These are phyloP conservation scores for Anguilla pacifica DNA, from an alignment of 2,797 vertebrate genomes.

Conservation along the genomic window DNA sequence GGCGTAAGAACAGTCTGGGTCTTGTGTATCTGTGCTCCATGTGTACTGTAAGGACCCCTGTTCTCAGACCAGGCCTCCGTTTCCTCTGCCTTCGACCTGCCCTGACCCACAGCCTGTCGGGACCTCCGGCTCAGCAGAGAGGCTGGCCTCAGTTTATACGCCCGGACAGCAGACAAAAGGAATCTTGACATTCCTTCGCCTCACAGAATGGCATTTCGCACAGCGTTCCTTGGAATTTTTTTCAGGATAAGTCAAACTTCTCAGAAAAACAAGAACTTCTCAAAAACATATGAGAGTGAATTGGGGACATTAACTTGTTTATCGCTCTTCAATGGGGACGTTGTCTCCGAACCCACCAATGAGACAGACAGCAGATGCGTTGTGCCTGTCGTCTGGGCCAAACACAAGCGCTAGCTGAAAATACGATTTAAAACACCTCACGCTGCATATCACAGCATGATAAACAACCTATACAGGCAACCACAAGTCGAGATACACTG, in stretches of 20 bases:
- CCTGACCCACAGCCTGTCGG: slow-evolving; percentile 48
- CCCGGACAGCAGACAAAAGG: slow-evolving; percentile 41
- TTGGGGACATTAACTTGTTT: slow-evolving; percentile 24
- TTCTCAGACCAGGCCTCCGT: background rate
- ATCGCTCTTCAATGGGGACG: slow-evolving; percentile 36
- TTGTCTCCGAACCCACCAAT: slow-evolving; percentile 9
- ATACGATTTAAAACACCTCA: background rate
- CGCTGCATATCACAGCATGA: background rate
- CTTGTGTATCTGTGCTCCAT: background rate
- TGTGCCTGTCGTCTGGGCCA: background rate
- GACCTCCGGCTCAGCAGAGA: slow-evolving; percentile 26
- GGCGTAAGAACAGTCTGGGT: background rate
- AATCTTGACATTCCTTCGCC: slow-evolving; percentile 49
- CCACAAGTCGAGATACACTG: background rate
- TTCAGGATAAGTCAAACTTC: slow-evolving; percentile 26
- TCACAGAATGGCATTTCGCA: slow-evolving; percentile 22
- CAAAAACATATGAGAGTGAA: slow-evolving; percentile 15
- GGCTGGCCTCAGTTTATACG: background rate
- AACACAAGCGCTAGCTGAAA: background rate
- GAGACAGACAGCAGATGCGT: background rate
- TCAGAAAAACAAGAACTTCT: no score
- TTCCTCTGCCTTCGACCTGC: slow-evolving; percentile 50
- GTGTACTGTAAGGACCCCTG: background rate
- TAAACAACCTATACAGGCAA: background rate
- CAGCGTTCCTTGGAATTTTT: slow-evolving; percentile 52